Evolutionary conservation across 1,140 invertebrate genomes (phyloP), one percentile per base, ranked within the genome.

Genomic region (Eriocheir sinensis): DNA sequence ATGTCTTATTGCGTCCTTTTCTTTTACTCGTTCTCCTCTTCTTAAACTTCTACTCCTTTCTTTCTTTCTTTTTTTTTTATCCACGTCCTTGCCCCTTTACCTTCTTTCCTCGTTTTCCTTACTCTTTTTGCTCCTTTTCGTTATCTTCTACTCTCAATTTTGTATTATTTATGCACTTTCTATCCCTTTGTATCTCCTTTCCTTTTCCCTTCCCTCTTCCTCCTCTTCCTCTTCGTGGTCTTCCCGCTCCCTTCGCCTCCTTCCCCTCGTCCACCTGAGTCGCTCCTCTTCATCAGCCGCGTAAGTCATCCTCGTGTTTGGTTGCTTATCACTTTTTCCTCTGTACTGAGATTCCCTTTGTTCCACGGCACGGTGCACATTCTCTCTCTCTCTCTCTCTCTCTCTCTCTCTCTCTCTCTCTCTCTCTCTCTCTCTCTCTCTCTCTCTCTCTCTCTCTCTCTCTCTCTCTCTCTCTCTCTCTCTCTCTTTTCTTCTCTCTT

Each of bases 221-320:
- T 72, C 17, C 60, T n/a, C 21, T 21, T 48, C 4, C 44, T 4
- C 15, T 48, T 15, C 44, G 4, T 48, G 44, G n/a, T n/a, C n/a
- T n/a, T n/a, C n/a, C n/a, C n/a, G n/a, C n/a, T n/a, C n/a, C n/a
- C n/a, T n/a, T n/a, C n/a, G n/a, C n/a, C n/a, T 72, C 60, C 27
- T 72, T 1, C 1, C 21, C 21, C 27, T 72, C 6, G 21, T n/a
- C 60, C 60, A 72, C 60, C 60, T 72, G 60, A 21, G 60, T 72
- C 60, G 27, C 21, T 27, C 60, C 21, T 27, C 60, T 72, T n/a
- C n/a, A 72, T n/a, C 17, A n/a, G 60, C 12, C 60, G 60, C n/a
- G 60, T 72, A 72, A 72, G 60, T 72, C 60, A 72, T 72, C 60
- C 60, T 72, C n/a, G 4, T 72, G 60, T 72, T 72, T 72, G 60